A percentile compares a stretch with the other conserved stretches of the same genome.
Evolutionary conservation across 1,140 invertebrate genomes (phyloP).

Genomic region (Mya arenaria): DNA sequence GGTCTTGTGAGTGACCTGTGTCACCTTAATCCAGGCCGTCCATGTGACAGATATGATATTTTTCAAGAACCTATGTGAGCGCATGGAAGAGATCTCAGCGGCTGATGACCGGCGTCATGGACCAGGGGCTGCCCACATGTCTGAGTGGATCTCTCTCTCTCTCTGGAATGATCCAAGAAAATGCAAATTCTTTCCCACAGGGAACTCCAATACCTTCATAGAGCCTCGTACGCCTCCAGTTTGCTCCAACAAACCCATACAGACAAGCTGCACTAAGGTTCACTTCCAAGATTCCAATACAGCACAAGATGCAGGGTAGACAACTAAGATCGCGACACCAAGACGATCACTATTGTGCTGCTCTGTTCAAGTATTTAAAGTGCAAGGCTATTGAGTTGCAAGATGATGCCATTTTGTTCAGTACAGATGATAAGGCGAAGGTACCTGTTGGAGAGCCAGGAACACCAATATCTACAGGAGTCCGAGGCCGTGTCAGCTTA

Average conservation of each 20-base stretch:
- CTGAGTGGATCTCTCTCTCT: constrained; percentile 52
- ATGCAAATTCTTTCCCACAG: constrained; percentile 27
- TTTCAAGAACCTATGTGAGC: constrained; percentile 28
- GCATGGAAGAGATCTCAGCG: constrained; percentile 38
- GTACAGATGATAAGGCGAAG: constrained; percentile 43
- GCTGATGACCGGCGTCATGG: constrained; percentile 54
- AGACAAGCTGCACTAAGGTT: constrained; percentile 39
- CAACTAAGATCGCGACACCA: constrained; percentile 48
- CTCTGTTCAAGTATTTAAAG: constrained; percentile 53
- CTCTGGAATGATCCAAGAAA: constrained; percentile 38
- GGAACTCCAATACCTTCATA: constrained; percentile 43
- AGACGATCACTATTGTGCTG: constrained; percentile 60
- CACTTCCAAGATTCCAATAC: constrained; percentile 42
- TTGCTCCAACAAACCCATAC: constrained; percentile 58
- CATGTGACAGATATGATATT: constrained; percentile 47
- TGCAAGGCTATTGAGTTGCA: constrained; percentile 32
- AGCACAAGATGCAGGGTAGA: constrained; percentile 61
- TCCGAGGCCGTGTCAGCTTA: constrained; percentile 24
- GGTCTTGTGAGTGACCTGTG: constrained; percentile 50
- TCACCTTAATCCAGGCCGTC: constrained; percentile 53
- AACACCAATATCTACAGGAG: constrained; percentile 42
- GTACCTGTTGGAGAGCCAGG: constrained; percentile 51
- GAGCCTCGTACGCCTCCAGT: constrained; percentile 58
- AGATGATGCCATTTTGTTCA: neutral
- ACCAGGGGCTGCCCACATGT: constrained; percentile 37